Base-by-base conservation (phyloP, 2,797 vertebrate species). In the Lepilemur ruficaudatus region DNA sequence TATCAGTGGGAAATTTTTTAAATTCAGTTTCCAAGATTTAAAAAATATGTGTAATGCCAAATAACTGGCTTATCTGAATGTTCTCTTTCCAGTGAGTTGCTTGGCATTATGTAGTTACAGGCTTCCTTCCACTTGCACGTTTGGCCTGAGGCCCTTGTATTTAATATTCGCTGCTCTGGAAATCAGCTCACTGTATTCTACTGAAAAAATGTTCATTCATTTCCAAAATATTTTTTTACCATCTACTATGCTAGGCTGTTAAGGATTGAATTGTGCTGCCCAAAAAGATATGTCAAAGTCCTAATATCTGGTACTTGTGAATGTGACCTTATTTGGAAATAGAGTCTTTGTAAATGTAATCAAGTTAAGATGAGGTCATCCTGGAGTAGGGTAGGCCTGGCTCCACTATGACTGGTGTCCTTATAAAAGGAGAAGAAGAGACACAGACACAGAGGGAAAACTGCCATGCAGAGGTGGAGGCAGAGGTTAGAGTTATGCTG, bases 151-250 rank as follows among this genome's bases (percentile, higher is more conserved):
- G 20, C 20, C 9, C 28, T 85, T 55, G 48, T 13, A n/a, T 59
- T 28, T 59, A 59, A 57, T 57, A 30, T 13, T 48, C 28, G 22
- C 43, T 86, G 17, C 43, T 78, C 82, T 65, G 35, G 72, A 82
- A 86, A 48, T 61, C 22, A 55, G 18, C n/a, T 91, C 38, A 20
- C 55, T 91, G 3, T 50, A 30, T 10, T 35, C 59, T 76, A 2
- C 18, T 63, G 43, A 94, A 89, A 96, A 96, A 93, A 69, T 70
- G 50, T 9, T 65, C 63, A 73, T 83, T 89, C 35, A 32, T 75
- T 89, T 28, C 38, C 57, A 17, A 88, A 92, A 81, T 23, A 10
- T 61, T 72, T 83, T 76, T 96, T 87, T n/a, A 90, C 15, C 11
- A 70, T 94, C 79, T 89, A 46, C 20, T 69, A 3, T 23, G 38